Conservation (phyloP, 2,113 vertebrate species). For the Ceyx melanurus region DNA sequence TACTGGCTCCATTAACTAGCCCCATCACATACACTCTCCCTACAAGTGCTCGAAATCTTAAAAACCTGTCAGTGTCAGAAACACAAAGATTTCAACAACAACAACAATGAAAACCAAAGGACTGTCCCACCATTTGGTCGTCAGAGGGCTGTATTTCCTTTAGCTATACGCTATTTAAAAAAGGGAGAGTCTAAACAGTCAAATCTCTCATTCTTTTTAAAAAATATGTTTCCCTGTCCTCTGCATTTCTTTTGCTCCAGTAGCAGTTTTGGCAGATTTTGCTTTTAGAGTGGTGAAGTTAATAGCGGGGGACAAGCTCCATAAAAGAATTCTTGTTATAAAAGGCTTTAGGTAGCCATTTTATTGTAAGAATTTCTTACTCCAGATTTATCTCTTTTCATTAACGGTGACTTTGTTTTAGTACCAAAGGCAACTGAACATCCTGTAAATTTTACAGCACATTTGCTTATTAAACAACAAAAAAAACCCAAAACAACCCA, state of each 20-base stretch:
- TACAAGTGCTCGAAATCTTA: neutral
- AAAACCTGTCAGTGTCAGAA: neutral
- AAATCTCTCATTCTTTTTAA: neutral
- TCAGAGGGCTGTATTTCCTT: slow-evolving; percentile 25
- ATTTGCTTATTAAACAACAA: slow-evolving; percentile 46
- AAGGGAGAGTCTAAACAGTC: slow-evolving; percentile 29
- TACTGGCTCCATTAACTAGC: neutral
- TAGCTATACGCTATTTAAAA: neutral
- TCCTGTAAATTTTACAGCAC: slow-evolving; percentile 61
- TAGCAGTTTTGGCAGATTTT: slow-evolving; percentile 51
- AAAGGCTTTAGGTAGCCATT: slow-evolving; percentile 61
- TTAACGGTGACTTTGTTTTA: slow-evolving; percentile 45
- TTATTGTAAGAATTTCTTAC: slow-evolving; percentile 57
- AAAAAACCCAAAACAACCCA: neutral
- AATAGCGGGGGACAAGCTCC: slow-evolving; percentile 37
- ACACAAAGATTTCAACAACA: slow-evolving; percentile 10
- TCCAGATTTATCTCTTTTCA: slow-evolving; percentile 10
- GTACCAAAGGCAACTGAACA: slow-evolving; percentile 66
- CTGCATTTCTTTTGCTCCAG: slow-evolving; percentile 33
- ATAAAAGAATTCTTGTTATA: slow-evolving; percentile 58
- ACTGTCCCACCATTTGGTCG: neutral
- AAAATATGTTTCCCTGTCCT: neutral
- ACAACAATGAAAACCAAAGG: neutral
- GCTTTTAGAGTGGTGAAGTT: slow-evolving; percentile 1
- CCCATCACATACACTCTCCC: neutral